Percentiles rank a stretch among this genome's conserved stretches.
Conservation (phyloP, 1,140 invertebrate species). For the Cotesia typhae region DNA sequence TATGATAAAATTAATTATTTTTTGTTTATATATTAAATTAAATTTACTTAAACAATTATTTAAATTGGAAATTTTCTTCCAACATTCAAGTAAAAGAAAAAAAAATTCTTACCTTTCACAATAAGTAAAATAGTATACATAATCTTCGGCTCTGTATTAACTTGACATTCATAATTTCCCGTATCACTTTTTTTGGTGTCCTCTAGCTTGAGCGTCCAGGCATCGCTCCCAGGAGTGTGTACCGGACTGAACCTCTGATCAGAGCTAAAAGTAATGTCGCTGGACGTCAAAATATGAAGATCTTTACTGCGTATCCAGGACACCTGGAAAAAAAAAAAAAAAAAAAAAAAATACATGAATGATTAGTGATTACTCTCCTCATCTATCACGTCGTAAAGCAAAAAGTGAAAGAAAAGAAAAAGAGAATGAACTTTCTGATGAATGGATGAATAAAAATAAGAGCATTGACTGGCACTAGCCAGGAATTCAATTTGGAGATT, state of each 20-base stretch:
- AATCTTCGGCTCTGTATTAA: conserved; percentile 83
- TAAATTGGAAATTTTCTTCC: too few relatives aligned
- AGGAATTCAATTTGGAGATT: conserved; percentile 38
- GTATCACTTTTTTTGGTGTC: conserved; percentile 72
- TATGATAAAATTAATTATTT: too few relatives aligned
- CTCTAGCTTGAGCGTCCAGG: conserved; percentile 76
- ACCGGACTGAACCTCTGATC: conserved; percentile 74
- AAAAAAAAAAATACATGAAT: conserved; percentile 38
- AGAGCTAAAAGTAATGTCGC: conserved; percentile 74
- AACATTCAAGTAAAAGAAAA: too few relatives aligned
- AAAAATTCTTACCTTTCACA: conserved; percentile 68
- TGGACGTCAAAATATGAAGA: conserved; percentile 79
- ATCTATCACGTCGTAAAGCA: too few relatives aligned
- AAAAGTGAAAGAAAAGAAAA: conserved; percentile 5
- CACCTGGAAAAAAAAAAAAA: conserved; percentile 67
- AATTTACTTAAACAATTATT: too few relatives aligned
- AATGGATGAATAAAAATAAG: not conserved
- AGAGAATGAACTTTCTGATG: not conserved
- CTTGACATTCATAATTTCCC: conserved; percentile 81
- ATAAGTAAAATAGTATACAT: conserved; percentile 74
- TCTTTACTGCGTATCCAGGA: conserved; percentile 80
- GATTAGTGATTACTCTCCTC: not conserved
- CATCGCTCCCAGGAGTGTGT: conserved; percentile 66
- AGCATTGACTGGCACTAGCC: not conserved
- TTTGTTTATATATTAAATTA: too few relatives aligned